Evolutionary conservation across 2,888 invertebrate species (phyloP).

Genomic region (Luffia ferchaultella): DNA sequence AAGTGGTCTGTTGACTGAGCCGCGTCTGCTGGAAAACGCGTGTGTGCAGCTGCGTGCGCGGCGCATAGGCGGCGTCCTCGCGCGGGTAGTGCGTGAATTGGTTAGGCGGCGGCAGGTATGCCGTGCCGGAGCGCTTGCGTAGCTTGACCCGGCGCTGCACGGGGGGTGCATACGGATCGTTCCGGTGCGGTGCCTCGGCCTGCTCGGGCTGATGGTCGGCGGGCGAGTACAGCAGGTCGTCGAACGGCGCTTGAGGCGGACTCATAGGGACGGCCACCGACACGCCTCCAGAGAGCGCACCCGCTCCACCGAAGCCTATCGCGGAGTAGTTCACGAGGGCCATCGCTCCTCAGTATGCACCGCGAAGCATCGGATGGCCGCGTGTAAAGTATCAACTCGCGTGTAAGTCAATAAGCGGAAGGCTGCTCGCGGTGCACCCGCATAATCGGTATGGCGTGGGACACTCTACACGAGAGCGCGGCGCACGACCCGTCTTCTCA

Average conservation of each 20-base stretch:
- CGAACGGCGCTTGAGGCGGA: slow-evolving; percentile 40
- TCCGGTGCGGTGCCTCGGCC: slow-evolving; percentile 27
- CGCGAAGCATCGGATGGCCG: slow-evolving; percentile 36
- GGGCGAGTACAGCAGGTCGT: slow-evolving; percentile 52
- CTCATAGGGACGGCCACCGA: slow-evolving; percentile 34
- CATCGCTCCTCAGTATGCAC: slow-evolving; percentile 39
- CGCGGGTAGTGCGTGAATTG: slow-evolving; percentile 48
- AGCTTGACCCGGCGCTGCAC: slow-evolving; percentile 38
- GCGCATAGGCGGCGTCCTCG: slow-evolving; percentile 43
- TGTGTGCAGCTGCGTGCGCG: slow-evolving; percentile 31
- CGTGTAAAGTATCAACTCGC: slow-evolving; percentile 33
- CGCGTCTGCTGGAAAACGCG: slow-evolving; percentile 46
- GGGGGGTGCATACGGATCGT: slow-evolving; percentile 39
- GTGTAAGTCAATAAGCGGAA: slow-evolving; percentile 30
- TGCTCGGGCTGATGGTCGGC: slow-evolving; percentile 32
- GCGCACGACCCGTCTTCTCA: slow-evolving; percentile 29
- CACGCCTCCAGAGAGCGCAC: slow-evolving; percentile 43
- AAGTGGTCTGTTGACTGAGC: slow-evolving; percentile 48
- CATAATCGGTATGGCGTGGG: slow-evolving; percentile 37
- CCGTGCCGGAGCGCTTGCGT: slow-evolving; percentile 51
- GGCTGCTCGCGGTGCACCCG: slow-evolving; percentile 29
- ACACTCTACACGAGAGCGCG: slow-evolving; percentile 26
- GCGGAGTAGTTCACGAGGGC: slow-evolving; percentile 54
- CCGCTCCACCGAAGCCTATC: slow-evolving; percentile 35
- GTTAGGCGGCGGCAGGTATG: slow-evolving; percentile 51